Base-by-base conservation (phyloP, 2,113 vertebrate genomes). In the Agelaius phoeniceus region DNA sequence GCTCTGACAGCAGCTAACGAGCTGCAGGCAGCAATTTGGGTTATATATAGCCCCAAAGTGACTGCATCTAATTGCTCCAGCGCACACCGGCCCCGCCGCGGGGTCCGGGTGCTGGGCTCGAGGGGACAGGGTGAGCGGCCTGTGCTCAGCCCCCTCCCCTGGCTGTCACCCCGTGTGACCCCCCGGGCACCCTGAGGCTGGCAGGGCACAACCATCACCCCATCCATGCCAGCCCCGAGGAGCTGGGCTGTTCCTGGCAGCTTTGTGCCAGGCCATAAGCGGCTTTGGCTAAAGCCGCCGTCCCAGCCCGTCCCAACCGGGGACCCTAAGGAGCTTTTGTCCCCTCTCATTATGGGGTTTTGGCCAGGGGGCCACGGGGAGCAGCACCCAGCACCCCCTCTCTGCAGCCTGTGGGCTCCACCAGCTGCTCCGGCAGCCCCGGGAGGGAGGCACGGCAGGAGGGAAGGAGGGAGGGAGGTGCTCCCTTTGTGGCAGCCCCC, bases 241-340 rank as follows among this genome's bases (percentile, higher is more conserved):
- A 79, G 63, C 72, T 2, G 87, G 15, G 82, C 85, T 43, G 76
- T 35, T 91, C 85, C 39, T 24, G 2, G 55, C 61, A 3, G 93
- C 96, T 96, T 96, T 96, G 91, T 80, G 89, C 93, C 49, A 11
- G 41, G 21, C 83, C 58, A 1, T 96, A 96, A 96, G 94, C 94
- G 6, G 91, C 96, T 96, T 96, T 93, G 72, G 12, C 62, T 92
- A 92, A 96, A 94, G 83, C 94, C 17, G 49, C 81, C 94, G 78
- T 87, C 52, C 92, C 94, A 84, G 48, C 81, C 88, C 62, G 92
- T 94, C 81, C 90, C 94, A 91, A 65, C 69, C 84, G 58, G 61
- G 33, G 90, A 90, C 85, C 72, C 89, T 95, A 92, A 95, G 93
- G 83, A 92, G 93, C 89, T 96, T 96, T 95, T 83, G 59, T 94